Evolutionary conservation across 2,797 vertebrate species (phyloP), one percentile per base, ranked within the genome.

Genomic region (Chloroceryle inda): DNA sequence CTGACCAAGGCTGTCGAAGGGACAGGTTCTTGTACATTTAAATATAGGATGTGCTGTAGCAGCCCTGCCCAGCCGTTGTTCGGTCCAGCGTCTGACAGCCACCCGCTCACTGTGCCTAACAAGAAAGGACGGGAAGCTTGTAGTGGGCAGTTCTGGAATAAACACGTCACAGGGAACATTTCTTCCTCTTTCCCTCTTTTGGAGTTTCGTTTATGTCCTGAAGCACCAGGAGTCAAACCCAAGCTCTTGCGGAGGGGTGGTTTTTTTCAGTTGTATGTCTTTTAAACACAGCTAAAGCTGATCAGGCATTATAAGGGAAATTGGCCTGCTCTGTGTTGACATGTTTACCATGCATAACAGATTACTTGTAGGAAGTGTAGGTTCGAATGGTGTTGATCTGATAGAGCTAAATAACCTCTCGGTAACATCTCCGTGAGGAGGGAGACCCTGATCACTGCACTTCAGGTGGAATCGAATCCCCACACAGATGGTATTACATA

Each of bases 101-200:
- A 22, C 86, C 72, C 72, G 75, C 62, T 89, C 5, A 1, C 44
- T 3, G 1, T 87, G 68, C 72, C 63, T 91, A 79, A 68, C 1
- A 5, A 85, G 91, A 81, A 84, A 91, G 66, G 58, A 69, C 5
- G 4, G 94, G 37, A 84, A 92, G 68, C 38, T 83, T 58, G 50
- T 62, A 91, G 62, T 40, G 66, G 66, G 55, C 66, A 92, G 58
- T 42, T 84, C 50, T 69, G 87, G 87, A 93, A 93, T 73, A 88
- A 93, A 88, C 78, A 66, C 0, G 1, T 95, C 73, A 88, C 26
- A 21, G 33, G 33, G 53, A 24, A 94, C 89, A 56, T 81, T 45
- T 83, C 61, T 93, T 91, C 61, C 22, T 38, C 40, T 68, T 88
- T 80, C 52, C 16, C 26, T 85, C n/a, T 91, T 85, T 86, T 80